A percentile compares a stretch with the other conserved stretches of the same genome.
These are phyloP conservation scores for Peromyscus nudipes DNA, from an alignment of 2,797 vertebrate genomes.

Conservation along the genomic window DNA sequence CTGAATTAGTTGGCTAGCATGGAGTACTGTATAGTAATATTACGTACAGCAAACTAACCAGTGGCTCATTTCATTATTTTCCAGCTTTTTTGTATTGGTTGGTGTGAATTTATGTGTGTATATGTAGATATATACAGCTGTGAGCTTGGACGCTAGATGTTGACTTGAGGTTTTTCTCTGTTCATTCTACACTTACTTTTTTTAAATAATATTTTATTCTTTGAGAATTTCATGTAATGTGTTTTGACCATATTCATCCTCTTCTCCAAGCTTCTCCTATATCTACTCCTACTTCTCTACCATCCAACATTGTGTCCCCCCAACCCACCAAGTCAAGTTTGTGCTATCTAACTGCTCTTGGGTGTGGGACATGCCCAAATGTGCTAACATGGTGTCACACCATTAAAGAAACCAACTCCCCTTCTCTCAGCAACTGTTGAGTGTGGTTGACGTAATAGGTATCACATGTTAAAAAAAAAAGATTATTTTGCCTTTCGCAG, in stretches of 20 bases:
- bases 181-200: not conserved
- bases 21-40: not conserved
- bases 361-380: not conserved
- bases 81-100: not conserved
- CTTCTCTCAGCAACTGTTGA: not conserved
- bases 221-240: not conserved
- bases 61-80: not conserved
- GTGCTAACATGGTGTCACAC: not conserved
- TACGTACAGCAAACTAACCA: fast-evolving
- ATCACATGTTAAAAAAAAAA: not conserved
- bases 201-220: not conserved
- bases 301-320: not conserved
- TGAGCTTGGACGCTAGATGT: not conserved
- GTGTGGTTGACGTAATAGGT: not conserved
- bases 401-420: not conserved
- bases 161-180: not conserved
- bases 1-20: not conserved
- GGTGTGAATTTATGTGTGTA: not conserved
- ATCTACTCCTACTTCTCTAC: not conserved
- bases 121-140: not conserved
- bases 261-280: too few relatives aligned
- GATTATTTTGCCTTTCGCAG: not conserved
- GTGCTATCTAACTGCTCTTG: not conserved
- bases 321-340: not conserved
- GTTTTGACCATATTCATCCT: not conserved